These are phyloP conservation scores for Strigops habroptila DNA, from an alignment of 2,113 vertebrate species.

Conservation along the genomic window DNA sequence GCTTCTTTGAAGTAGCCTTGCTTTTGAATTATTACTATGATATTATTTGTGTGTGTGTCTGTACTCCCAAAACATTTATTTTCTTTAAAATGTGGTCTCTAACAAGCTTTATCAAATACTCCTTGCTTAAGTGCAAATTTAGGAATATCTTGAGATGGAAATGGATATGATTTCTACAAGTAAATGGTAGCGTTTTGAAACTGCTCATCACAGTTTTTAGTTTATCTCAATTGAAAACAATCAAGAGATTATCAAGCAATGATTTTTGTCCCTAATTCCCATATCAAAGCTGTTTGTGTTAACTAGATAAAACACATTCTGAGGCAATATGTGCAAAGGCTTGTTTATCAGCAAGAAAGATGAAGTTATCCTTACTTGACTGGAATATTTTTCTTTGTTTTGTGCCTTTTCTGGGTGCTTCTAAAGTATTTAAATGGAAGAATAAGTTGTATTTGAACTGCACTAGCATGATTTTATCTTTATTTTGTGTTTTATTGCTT, in stretches of 20 bases:
- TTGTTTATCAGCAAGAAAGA: constrained; percentile 15
- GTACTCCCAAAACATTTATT: background rate
- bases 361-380: constrained; percentile 47
- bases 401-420: background rate
- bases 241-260: constrained; percentile 15
- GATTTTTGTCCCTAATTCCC: constrained; percentile 41
- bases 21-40: background rate
- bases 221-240: constrained; percentile 20
- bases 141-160: background rate
- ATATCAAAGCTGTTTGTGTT: constrained; percentile 35
- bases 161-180: background rate
- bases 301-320: constrained; percentile 23
- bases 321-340: background rate
- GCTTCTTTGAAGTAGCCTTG: background rate
- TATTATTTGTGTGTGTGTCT: rapidly evolving
- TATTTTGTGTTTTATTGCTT: background rate
- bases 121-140: background rate
- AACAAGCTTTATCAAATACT: background rate
- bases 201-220: background rate
- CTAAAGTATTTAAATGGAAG: background rate
- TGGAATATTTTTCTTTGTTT: background rate
- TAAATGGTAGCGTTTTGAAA: background rate
- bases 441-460: background rate
- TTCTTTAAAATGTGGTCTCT: background rate
- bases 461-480: background rate